These are phyloP conservation scores for Polydrusus tereticollis DNA, from an alignment of 2,888 invertebrate species.

Conservation along the genomic window DNA sequence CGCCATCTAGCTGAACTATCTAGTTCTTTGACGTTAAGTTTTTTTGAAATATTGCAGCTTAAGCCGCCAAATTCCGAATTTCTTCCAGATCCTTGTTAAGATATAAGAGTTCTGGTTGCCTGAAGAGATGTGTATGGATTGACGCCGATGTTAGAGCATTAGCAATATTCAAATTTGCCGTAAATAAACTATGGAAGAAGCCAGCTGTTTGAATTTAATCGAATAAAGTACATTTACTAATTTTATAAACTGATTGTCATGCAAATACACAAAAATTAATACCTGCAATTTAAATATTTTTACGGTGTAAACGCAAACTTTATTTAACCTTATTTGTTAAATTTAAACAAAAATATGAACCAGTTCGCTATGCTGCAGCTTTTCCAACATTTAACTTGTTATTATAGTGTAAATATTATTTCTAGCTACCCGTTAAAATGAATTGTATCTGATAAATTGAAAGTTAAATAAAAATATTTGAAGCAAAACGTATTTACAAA, in stretches of 20 bases:
- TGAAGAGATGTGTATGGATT: no score
- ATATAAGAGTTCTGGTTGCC: no score
- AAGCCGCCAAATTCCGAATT: no score
- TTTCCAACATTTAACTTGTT: conserved; percentile 45
- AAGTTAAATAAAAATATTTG: conserved; percentile 52
- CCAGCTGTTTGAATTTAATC: no score
- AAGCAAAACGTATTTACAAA: conserved; percentile 46
- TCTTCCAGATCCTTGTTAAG: no score
- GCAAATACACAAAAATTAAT: conserved; percentile 27
- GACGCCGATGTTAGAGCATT: no score
- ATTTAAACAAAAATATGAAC: conserved; percentile 47
- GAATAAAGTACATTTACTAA: neutral
- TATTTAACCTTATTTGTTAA: conserved; percentile 36
- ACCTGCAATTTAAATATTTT: conserved; percentile 40
- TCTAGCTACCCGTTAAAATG: conserved; percentile 43
- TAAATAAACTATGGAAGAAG: no score
- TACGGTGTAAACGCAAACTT: conserved; percentile 31
- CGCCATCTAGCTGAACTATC: no score
- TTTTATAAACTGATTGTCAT: conserved; percentile 14
- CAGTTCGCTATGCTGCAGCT: conserved; percentile 36
- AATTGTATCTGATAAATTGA: conserved; percentile 52
- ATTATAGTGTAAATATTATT: conserved; percentile 49
- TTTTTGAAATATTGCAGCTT: no score
- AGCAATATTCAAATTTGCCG: no score
- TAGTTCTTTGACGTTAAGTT: no score